Evolutionary conservation across 2,888 invertebrate species (phyloP).

Genomic region (Entomobrya multifasciata): DNA sequence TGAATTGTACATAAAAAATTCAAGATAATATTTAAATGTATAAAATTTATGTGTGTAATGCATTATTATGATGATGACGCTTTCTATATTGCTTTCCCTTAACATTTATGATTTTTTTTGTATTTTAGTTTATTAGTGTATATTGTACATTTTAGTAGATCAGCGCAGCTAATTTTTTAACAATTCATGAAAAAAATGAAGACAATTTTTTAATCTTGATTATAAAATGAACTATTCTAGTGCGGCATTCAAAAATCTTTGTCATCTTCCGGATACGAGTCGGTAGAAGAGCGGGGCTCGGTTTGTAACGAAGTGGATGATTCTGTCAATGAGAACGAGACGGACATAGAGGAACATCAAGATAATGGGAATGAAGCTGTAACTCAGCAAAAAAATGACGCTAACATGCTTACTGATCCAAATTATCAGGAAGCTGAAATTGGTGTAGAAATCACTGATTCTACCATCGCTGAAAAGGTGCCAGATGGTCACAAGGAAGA

Average conservation of each 20-base stretch:
- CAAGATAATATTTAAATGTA: not conserved
- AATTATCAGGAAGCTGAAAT: too few species aligned
- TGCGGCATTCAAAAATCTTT: constrained; percentile 64
- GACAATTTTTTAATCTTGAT: too few species aligned
- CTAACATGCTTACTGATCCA: too few species aligned
- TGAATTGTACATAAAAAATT: constrained; percentile 42
- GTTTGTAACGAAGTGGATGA: constrained; percentile 6
- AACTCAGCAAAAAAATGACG: not conserved
- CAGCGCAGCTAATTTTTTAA: not conserved
- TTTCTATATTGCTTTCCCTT: constrained; percentile 18
- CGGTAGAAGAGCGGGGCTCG: not conserved
- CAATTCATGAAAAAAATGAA: too few species aligned
- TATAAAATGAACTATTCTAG: constrained; percentile 38
- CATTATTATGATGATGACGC: constrained; percentile 39
- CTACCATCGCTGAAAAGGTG: constrained; percentile 28
- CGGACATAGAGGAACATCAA: not conserved
- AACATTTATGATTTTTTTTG: not conserved
- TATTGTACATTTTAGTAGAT: not conserved
- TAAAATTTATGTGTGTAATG: constrained; percentile 4
- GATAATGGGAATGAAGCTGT: not conserved
- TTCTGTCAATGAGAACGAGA: not conserved
- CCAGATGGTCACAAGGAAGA: not conserved
- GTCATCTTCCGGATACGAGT: constrained; percentile 63
- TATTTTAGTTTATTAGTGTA: not conserved
- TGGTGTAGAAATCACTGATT: too few species aligned